Conservation (phyloP, 2,797 vertebrate genomes). For the Bradypus variegatus region DNA sequence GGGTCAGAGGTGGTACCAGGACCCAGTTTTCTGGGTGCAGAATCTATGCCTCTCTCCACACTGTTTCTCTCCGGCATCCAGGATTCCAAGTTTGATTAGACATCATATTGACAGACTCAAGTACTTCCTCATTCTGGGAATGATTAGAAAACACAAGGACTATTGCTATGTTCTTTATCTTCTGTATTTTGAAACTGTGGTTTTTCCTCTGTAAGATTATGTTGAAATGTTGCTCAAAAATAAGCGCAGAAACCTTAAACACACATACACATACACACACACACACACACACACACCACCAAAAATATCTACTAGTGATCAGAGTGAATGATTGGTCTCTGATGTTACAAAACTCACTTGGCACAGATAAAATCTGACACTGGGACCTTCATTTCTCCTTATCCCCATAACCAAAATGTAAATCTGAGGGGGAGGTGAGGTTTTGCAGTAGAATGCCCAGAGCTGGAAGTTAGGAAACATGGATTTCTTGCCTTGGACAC, state of each 20-base stretch:
- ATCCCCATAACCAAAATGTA: not conserved
- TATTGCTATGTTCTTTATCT: not conserved
- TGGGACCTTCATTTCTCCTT: not conserved
- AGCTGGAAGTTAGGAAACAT: not conserved
- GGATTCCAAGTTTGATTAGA: not conserved
- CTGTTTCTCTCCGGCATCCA: not conserved
- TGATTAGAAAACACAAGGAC: not conserved
- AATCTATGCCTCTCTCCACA: not conserved
- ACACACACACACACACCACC: not conserved
- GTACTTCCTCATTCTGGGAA: constrained; percentile 13
- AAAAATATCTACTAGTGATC: not conserved
- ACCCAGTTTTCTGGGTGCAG: not conserved
- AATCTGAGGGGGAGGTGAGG: not conserved
- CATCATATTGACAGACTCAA: not conserved
- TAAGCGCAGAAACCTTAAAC: not conserved
- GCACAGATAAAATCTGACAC: not conserved
- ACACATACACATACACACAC: not conserved
- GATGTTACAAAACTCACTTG: not conserved
- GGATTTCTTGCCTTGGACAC: not conserved
- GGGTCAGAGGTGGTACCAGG: not conserved
- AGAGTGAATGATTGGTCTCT: not conserved
- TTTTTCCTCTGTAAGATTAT: constrained; percentile 4
- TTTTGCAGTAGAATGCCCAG: not conserved
- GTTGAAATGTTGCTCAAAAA: not conserved
- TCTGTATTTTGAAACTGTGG: not conserved